Conservation (phyloP, 2,888 invertebrate genomes). For the Spicauda simplicius region DNA sequence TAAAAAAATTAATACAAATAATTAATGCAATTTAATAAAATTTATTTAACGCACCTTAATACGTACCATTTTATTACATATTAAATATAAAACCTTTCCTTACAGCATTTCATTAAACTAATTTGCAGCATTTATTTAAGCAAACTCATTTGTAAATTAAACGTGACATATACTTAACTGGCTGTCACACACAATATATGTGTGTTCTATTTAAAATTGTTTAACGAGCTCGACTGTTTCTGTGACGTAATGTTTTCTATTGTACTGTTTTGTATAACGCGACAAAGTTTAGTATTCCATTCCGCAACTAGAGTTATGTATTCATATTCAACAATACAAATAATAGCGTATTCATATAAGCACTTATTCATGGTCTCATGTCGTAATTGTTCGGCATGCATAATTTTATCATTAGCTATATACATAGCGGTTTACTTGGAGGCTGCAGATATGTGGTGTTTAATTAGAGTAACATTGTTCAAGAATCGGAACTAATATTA, state of each 20-base stretch:
- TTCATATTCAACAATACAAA: constrained; percentile 8
- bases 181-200: background rate
- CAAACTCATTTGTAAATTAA: background rate
- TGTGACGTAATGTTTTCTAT: background rate
- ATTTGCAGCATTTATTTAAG: background rate
- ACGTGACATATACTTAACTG: background rate
- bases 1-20: too few relatives aligned
- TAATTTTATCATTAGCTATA: constrained; percentile 17
- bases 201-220: background rate
- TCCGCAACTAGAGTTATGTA: constrained; percentile 3
- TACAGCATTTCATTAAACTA: too few relatives aligned
- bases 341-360: background rate
- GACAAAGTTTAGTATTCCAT: background rate
- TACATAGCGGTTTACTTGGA: background rate
- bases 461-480: background rate
- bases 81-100: too few relatives aligned
- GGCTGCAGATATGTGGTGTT: constrained; percentile 7
- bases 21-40: too few relatives aligned
- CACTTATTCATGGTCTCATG: constrained; percentile 15
- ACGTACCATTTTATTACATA: too few relatives aligned
- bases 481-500: too few relatives aligned
- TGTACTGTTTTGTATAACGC: background rate
- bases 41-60: too few relatives aligned
- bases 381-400: constrained; percentile 27
- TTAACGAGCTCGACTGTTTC: background rate